A percentile compares a stretch with the other conserved stretches of the same genome.
Conservation (phyloP, 1,140 invertebrate species). For the Maniola jurtina region DNA sequence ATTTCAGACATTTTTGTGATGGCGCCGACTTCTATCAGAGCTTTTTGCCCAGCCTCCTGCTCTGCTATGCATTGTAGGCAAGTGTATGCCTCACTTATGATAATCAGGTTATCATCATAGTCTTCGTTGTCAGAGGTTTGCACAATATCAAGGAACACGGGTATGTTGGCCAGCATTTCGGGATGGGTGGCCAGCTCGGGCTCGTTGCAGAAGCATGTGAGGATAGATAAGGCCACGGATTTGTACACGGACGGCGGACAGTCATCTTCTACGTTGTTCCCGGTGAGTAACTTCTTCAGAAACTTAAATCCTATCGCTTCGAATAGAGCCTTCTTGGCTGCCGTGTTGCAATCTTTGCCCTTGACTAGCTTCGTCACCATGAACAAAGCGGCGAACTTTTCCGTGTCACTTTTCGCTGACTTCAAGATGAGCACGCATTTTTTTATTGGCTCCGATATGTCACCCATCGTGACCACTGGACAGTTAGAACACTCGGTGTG, state of each 20-base stretch:
- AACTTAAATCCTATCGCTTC: slow-evolving; percentile 93
- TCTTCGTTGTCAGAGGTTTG: slow-evolving; percentile 88
- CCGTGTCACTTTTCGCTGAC: slow-evolving; percentile 89
- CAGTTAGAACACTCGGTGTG: slow-evolving; percentile 43
- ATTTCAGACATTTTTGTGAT: slow-evolving; percentile 91
- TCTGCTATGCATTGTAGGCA: slow-evolving; percentile 89
- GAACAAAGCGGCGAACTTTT: slow-evolving; percentile 94
- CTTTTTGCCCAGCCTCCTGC: slow-evolving; percentile 85
- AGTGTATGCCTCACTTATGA: slow-evolving; percentile 92
- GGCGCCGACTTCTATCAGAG: slow-evolving; percentile 86
- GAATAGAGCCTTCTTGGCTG: slow-evolving; percentile 88
- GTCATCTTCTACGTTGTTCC: slow-evolving; percentile 86
- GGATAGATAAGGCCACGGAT: slow-evolving; percentile 91
- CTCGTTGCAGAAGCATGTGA: slow-evolving; percentile 90
- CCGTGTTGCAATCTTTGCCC: slow-evolving; percentile 85
- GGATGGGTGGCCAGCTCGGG: slow-evolving; percentile 88
- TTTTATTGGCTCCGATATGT: slow-evolving; percentile 87
- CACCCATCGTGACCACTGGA: slow-evolving; percentile 75
- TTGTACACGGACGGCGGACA: slow-evolving; percentile 93
- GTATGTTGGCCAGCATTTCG: slow-evolving; percentile 89
- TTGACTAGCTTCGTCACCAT: slow-evolving; percentile 94
- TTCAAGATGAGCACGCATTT: slow-evolving; percentile 90
- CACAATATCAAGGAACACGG: slow-evolving; percentile 90
- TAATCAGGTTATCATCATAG: slow-evolving; percentile 90
- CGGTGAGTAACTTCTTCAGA: slow-evolving; percentile 87